A percentile compares a stretch with the other conserved stretches of the same genome.
phyloP scores from a whole-genome alignment of 2,888 invertebrate species.

The Andrena bucephala region DNA sequence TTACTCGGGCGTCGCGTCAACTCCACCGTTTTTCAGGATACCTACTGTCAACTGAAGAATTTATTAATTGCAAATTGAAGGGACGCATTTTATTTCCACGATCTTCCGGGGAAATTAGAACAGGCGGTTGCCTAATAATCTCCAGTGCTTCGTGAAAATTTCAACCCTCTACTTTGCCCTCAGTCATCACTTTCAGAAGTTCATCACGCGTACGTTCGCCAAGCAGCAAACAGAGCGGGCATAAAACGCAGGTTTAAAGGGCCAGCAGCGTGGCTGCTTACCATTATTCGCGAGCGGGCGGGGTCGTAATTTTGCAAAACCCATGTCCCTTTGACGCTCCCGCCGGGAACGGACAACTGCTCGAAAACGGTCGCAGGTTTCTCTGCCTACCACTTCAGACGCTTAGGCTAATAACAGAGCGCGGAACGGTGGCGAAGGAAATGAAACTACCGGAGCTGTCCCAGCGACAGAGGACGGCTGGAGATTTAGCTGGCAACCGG shows the following conservation, averaged over 20 bases:
- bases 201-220: too few relatives aligned
- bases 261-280: conserved; percentile 5
- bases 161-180: not conserved
- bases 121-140: too few relatives aligned
- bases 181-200: not conserved
- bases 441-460: conserved; percentile 67
- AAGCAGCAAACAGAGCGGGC: not conserved
- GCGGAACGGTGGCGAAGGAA: conserved; percentile 58
- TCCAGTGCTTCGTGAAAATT: too few relatives aligned
- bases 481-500: conserved; percentile 41
- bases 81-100: too few relatives aligned
- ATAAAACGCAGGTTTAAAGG: not conserved
- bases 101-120: too few relatives aligned
- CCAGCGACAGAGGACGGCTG: conserved; percentile 31
- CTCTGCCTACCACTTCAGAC: conserved; percentile 54
- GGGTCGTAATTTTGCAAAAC: conserved; percentile 48
- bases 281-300: not conserved
- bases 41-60: too few relatives aligned
- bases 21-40: too few relatives aligned
- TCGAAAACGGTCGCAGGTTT: conserved; percentile 25
- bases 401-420: conserved; percentile 68
- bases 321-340: conserved; percentile 48
- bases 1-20: conserved; percentile 2
- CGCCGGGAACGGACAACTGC: conserved; percentile 38
- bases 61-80: too few relatives aligned